Conservation (phyloP, 2,888 invertebrate genomes). For the Brachynemurus nebulosus region DNA sequence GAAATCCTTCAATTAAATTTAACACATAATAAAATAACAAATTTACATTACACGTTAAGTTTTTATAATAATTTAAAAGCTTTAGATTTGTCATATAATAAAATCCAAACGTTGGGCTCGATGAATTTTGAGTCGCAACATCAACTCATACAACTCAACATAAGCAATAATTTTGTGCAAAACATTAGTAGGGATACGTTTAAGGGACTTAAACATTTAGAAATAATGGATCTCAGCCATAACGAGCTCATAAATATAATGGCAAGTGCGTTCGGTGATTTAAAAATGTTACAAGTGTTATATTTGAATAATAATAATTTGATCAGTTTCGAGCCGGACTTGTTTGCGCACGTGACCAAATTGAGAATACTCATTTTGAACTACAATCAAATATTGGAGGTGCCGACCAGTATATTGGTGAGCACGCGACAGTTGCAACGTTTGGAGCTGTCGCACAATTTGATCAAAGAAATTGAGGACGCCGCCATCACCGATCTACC, state of each 20-base stretch:
- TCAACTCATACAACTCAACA: conserved; percentile 57
- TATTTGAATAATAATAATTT: conserved; percentile 64
- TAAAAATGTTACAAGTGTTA: conserved; percentile 56
- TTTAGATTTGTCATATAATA: conserved; percentile 72
- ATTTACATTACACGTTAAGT: conserved; percentile 60
- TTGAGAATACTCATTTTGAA: conserved; percentile 59
- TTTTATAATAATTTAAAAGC: conserved; percentile 68
- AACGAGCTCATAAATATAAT: conserved; percentile 66
- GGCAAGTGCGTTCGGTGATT: conserved; percentile 61
- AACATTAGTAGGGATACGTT: conserved; percentile 61
- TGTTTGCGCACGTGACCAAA: conserved; percentile 54
- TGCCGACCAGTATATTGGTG: conserved; percentile 54
- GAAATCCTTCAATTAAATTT: conserved; percentile 71
- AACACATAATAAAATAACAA: conserved; percentile 68
- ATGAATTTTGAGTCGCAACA: conserved; percentile 68
- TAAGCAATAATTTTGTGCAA: conserved; percentile 61
- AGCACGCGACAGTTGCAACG: conserved; percentile 52
- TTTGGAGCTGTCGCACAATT: conserved; percentile 65
- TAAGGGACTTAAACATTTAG: conserved; percentile 52
- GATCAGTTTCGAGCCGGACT: conserved; percentile 53
- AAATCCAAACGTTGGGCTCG: conserved; percentile 63
- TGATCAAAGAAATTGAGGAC: conserved; percentile 56
- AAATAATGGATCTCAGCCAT: conserved; percentile 56
- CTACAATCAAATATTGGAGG: conserved; percentile 64
- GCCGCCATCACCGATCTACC: conserved; percentile 59